phyloP scores from a whole-genome alignment of 2,113 vertebrate genomes.

The Protobothrops flavoviridis region DNA sequence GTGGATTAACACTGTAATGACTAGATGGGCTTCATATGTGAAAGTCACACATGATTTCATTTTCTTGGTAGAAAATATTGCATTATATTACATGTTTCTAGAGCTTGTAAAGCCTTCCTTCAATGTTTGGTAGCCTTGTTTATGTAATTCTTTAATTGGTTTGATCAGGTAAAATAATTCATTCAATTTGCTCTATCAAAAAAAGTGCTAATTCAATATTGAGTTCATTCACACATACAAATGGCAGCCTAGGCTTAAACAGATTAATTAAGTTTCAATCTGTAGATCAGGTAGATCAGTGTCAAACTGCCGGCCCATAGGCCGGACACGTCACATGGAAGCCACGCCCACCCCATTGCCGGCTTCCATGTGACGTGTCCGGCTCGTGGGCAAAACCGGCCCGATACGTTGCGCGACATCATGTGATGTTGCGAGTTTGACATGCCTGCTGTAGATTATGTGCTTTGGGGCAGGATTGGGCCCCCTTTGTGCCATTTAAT shows the following conservation, averaged over 20 bases:
- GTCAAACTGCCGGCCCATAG: too few relatives aligned
- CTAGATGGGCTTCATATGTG: neutral
- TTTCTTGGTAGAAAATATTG: neutral
- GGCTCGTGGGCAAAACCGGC: too few relatives aligned
- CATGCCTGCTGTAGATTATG: neutral
- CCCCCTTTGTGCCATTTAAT: too few relatives aligned
- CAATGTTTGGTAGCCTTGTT: neutral
- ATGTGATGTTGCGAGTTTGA: too few relatives aligned
- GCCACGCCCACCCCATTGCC: too few relatives aligned
- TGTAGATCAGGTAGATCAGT: neutral
- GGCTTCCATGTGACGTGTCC: too few relatives aligned
- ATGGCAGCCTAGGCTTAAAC: neutral
- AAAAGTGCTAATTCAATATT: slow-evolving; percentile 11
- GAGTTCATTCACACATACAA: slow-evolving; percentile 13
- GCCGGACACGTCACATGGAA: too few relatives aligned
- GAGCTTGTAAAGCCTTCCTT: neutral
- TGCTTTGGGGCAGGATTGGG: neutral
- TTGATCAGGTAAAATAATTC: slow-evolving; percentile 20
- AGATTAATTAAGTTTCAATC: slow-evolving; percentile 2
- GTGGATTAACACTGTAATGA: neutral
- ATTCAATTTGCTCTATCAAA: slow-evolving; percentile 13
- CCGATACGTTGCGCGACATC: too few relatives aligned
- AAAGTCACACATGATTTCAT: slow-evolving; percentile 3
- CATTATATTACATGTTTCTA: neutral
- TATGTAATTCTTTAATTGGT: neutral